A percentile compares a stretch with the other conserved stretches of the same genome.
These are phyloP conservation scores for Pinctada fucata DNA, from an alignment of 2,888 invertebrate species.

Conservation along the genomic window DNA sequence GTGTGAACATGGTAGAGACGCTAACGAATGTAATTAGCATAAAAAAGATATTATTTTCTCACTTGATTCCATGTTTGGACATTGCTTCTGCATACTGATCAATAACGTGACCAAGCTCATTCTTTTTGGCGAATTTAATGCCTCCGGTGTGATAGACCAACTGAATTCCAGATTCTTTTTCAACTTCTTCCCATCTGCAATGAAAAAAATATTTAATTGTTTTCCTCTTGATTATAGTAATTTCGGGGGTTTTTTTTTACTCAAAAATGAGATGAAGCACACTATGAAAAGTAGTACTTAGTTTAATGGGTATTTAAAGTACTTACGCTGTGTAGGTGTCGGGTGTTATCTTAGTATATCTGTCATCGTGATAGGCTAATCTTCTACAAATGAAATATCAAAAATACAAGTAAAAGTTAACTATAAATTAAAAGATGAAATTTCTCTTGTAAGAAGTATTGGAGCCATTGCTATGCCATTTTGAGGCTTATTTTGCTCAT, in stretches of 20 bases:
- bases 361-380: conserved; percentile 70
- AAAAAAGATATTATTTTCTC: no score
- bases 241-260: no score
- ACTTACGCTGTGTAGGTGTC: conserved; percentile 71
- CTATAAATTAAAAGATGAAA: no score
- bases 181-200: conserved; percentile 70
- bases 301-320: no score
- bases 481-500: no score
- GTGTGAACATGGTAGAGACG: no score
- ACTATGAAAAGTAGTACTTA: background rate
- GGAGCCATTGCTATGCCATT: no score
- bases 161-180: conserved; percentile 71
- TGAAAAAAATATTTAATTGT: background rate
- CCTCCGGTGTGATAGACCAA: conserved; percentile 70
- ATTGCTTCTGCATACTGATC: conserved; percentile 66
- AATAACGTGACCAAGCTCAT: conserved; percentile 57
- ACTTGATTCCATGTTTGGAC: conserved; percentile 62
- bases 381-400: conserved; percentile 72
- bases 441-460: no score
- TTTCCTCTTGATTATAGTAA: no score
- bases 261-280: no score
- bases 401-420: no score
- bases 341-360: conserved; percentile 69
- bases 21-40: no score
- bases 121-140: conserved; percentile 59